These are phyloP conservation scores for Calycopis cecrops DNA, from an alignment of 1,140 invertebrate species.

Conservation along the genomic window DNA sequence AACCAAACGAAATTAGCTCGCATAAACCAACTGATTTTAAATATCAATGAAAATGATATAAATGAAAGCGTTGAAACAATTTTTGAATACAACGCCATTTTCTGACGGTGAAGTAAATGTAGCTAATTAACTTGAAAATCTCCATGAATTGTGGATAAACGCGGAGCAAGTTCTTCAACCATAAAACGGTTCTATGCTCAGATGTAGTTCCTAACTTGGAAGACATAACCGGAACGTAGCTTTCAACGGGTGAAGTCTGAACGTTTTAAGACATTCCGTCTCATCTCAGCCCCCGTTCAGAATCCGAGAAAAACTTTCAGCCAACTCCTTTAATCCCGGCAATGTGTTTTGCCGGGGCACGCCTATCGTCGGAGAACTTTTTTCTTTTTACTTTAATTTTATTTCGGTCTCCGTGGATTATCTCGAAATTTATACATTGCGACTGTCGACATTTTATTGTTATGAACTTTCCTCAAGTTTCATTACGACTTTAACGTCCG, in stretches of 20 bases:
- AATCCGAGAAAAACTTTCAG: constrained; percentile 38
- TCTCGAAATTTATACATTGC: constrained; percentile 44
- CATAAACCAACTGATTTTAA: too few species aligned
- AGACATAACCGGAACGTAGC: constrained; percentile 18
- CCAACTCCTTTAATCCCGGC: constrained; percentile 62
- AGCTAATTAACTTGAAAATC: constrained; percentile 7
- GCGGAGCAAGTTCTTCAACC: constrained; percentile 15
- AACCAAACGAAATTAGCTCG: too few species aligned
- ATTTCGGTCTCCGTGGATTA: constrained; percentile 51
- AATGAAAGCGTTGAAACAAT: too few species aligned
- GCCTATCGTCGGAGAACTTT: constrained; percentile 53
- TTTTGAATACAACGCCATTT: too few species aligned
- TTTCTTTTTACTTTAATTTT: constrained; percentile 61
- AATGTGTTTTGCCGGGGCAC: constrained; percentile 62
- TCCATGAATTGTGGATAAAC: constrained; percentile 8
- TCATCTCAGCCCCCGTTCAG: constrained; percentile 19
- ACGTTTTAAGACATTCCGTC: constrained; percentile 29
- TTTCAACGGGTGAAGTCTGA: constrained; percentile 25
- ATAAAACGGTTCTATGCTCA: constrained; percentile 18
- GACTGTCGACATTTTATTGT: constrained; percentile 33
- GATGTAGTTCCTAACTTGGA: constrained; percentile 12
- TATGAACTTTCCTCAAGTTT: constrained; percentile 18
- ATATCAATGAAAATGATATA: too few species aligned
- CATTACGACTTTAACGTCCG: constrained; percentile 10
- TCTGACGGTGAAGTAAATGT: not conserved